Conservation (phyloP, 92 coral and sea anemone species). For the Zoanthus sociatus region DNA sequence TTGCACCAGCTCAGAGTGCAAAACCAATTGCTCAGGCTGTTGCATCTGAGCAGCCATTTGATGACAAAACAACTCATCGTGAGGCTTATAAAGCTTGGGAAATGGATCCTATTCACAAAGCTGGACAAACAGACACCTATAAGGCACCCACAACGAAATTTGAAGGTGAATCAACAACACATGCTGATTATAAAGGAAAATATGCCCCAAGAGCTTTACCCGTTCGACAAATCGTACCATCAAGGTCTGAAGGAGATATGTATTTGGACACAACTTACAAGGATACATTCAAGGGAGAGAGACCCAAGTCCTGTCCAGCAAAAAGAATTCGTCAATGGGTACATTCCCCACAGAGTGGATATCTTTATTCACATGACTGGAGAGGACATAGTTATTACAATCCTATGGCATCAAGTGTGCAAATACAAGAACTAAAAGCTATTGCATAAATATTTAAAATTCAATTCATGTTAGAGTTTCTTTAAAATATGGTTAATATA, state of each 20-base stretch:
- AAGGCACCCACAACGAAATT: slow-evolving; percentile 90
- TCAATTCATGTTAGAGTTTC: neutral
- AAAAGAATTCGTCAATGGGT: slow-evolving; percentile 80
- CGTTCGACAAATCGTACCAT: slow-evolving; percentile 77
- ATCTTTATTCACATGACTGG: slow-evolving; percentile 73
- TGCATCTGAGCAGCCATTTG: slow-evolving; percentile 93
- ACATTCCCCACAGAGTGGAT: slow-evolving; percentile 74
- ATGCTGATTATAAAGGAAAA: slow-evolving; percentile 93
- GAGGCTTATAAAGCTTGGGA: slow-evolving; percentile 95
- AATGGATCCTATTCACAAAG: slow-evolving; percentile 69
- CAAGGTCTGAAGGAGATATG: slow-evolving; percentile 79
- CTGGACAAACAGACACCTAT: slow-evolving; percentile 80
- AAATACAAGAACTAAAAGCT: slow-evolving; percentile 64
- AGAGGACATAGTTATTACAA: slow-evolving; percentile 90
- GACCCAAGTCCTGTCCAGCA: slow-evolving; percentile 93
- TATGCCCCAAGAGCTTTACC: slow-evolving; percentile 84
- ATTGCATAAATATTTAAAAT: slow-evolving; percentile 6
- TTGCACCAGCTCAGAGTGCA: slow-evolving; percentile 90
- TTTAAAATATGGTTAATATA: neutral
- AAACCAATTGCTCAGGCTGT: slow-evolving; percentile 85
- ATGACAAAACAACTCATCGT: slow-evolving; percentile 94
- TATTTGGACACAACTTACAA: slow-evolving; percentile 89
- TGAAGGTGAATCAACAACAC: slow-evolving; percentile 95
- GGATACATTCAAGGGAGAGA: slow-evolving; percentile 91
- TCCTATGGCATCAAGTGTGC: slow-evolving; percentile 66